phyloP scores from a whole-genome alignment of 1,140 invertebrate species.

The Tenebrio molitor region DNA sequence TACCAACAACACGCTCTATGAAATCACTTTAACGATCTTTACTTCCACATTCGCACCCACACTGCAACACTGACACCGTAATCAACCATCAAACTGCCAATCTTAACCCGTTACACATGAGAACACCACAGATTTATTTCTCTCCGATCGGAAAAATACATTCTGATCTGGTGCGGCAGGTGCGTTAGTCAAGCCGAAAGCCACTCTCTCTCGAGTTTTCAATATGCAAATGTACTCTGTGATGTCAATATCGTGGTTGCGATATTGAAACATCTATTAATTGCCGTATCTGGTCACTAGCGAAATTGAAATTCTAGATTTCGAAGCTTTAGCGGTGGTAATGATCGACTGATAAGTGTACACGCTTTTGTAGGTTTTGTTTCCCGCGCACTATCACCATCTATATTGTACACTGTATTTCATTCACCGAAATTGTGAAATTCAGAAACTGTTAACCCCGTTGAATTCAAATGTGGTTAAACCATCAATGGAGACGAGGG shows the following conservation, averaged over 20 bases:
- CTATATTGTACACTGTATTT: slow-evolving; percentile 22
- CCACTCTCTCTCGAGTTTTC: too few relatives aligned
- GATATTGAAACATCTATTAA: too few relatives aligned
- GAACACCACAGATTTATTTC: not conserved
- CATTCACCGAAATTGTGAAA: not conserved
- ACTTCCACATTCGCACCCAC: not conserved
- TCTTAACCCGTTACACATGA: not conserved
- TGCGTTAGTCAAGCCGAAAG: too few relatives aligned
- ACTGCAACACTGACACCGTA: not conserved
- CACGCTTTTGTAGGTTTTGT: slow-evolving; percentile 8
- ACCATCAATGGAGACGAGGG: not conserved
- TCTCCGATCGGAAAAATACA: too few relatives aligned
- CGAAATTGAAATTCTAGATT: slow-evolving; percentile 2
- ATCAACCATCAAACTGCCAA: slow-evolving; percentile 11
- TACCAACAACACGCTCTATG: slow-evolving; percentile 18
- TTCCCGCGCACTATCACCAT: not conserved
- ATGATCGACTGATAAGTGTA: slow-evolving; percentile 3
- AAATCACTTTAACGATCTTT: slow-evolving; percentile 13
- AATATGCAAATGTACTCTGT: too few relatives aligned
- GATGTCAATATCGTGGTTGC: too few relatives aligned
- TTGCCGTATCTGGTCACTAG: too few relatives aligned
- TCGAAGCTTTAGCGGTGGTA: slow-evolving; percentile 8
- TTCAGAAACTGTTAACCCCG: not conserved
- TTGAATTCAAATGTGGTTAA: not conserved
- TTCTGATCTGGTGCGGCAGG: too few relatives aligned